Evolutionary conservation across 2,797 vertebrate species (phyloP).

Genomic region (Catostomus latipinnis): DNA sequence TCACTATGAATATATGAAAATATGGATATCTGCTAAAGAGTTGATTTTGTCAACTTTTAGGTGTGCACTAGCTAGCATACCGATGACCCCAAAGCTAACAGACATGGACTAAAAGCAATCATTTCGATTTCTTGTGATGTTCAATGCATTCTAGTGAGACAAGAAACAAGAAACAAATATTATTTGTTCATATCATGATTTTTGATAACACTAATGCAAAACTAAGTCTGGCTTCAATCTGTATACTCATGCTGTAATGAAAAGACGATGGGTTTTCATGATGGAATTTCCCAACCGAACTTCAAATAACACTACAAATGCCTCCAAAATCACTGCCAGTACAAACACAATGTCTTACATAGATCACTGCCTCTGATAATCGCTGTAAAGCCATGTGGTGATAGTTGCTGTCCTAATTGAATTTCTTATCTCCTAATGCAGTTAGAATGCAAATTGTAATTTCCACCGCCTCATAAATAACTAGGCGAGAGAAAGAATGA

Average conservation of each 20-base stretch:
- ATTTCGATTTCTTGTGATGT: no score
- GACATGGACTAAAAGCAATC: no score
- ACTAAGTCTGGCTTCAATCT: background rate
- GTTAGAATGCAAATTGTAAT: slow-evolving; percentile 53
- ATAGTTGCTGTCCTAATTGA: slow-evolving; percentile 9
- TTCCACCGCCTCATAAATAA: slow-evolving; percentile 71
- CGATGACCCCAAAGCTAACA: no score
- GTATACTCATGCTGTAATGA: background rate
- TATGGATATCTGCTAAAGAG: no score
- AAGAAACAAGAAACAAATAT: slow-evolving; percentile 1
- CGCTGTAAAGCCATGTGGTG: background rate
- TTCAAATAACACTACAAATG: background rate
- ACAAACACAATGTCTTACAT: slow-evolving; percentile 1
- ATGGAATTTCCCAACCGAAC: slow-evolving; percentile 7
- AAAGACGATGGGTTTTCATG: background rate
- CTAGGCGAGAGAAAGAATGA: slow-evolving; percentile 65
- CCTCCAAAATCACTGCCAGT: background rate
- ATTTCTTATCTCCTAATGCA: slow-evolving; percentile 54
- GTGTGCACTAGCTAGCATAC: no score
- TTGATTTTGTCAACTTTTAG: no score
- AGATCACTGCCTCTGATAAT: background rate
- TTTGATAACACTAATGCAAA: background rate
- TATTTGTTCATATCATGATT: background rate
- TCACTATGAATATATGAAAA: no score
- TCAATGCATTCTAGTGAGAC: background rate